Evolutionary conservation across 2,888 invertebrate species (phyloP), one percentile per base, ranked within the genome.

Genomic region (Anagyrus pseudococci): DNA sequence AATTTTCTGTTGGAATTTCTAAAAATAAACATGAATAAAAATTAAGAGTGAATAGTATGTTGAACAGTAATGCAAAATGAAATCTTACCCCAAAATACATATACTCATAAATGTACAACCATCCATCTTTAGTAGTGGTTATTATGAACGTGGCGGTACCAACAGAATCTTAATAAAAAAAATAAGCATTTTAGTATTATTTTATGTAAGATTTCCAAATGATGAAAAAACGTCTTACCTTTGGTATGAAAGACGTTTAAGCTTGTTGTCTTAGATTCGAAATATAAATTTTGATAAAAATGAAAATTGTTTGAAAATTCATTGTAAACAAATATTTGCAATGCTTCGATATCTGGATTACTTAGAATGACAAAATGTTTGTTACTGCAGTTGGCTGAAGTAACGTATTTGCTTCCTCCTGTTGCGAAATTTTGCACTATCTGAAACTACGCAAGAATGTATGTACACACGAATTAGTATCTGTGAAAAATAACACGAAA

Each of bases 61-160:
- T n/a, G n/a, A n/a, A n/a, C n/a, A n/a, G n/a, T n/a, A n/a, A n/a
- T n/a, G 10, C 19, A 25, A 26, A n/a, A 22, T 17, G 40, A 8
- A 15, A 20, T 46, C 67, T 69, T 73, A 75, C 76, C 67, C 69
- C 73, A 2, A 65, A 66, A 23, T 69, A 69, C 71, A 70, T 73
- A 52, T 74, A 76, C 61, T 76, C 72, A 49, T 77, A 76, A 49
- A 77, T 55, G 50, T 72, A 72, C 33, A 76, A 72, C 46, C 63
- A 64, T 49, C 73, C 75, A 17, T 70, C 68, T 33, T 72, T 69
- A 4, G 76, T 78, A 3, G 72, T 71, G 7, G 74, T 69, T 23
- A 73, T 56, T 20, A 76, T 40, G 44, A 72, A 75, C 10, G 68
- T 66, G n/a, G n/a, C n/a, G n/a, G n/a, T n/a, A n/a, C n/a, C n/a